Conservation (phyloP, 92 coral and sea anemone genomes). For the Metridium senile region DNA sequence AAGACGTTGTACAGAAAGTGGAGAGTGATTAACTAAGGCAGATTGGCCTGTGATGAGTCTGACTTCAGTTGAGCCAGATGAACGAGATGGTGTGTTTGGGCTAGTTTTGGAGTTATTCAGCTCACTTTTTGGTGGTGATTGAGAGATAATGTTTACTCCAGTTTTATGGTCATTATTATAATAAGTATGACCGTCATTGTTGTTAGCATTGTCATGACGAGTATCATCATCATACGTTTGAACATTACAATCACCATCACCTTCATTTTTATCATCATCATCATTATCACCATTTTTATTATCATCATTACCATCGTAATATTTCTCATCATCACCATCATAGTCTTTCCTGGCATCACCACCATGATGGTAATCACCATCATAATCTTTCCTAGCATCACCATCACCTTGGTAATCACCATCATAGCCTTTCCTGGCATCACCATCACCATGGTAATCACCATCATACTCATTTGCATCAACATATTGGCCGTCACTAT, state of each 20-base stretch:
- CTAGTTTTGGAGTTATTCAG: not conserved
- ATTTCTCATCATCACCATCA: not conserved
- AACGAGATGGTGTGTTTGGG: not conserved
- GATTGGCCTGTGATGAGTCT: not conserved
- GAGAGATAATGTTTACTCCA: not conserved
- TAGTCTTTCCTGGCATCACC: not conserved
- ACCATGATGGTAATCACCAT: not conserved
- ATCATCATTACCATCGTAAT: not conserved
- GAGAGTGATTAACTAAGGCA: not conserved
- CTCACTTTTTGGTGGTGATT: not conserved
- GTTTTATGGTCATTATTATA: too few species aligned
- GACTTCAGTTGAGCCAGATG: not conserved
- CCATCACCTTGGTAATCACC: not conserved
- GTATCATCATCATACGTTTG: not conserved
- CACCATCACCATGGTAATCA: too few species aligned
- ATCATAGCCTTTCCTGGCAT: too few species aligned
- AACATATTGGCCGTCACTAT: too few species aligned
- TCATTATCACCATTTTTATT: not conserved
- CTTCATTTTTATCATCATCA: not conserved
- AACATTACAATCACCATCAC: not conserved
- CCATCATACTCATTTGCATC: too few species aligned
- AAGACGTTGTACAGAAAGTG: constrained; percentile 5
- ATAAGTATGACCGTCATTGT: not conserved
- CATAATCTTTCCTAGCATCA: not conserved
- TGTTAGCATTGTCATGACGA: not conserved